Percentiles rank a stretch among this genome's conserved stretches.
These are phyloP conservation scores for Bambusicola thoracicus DNA, from an alignment of 2,113 vertebrate genomes.

Conservation along the genomic window DNA sequence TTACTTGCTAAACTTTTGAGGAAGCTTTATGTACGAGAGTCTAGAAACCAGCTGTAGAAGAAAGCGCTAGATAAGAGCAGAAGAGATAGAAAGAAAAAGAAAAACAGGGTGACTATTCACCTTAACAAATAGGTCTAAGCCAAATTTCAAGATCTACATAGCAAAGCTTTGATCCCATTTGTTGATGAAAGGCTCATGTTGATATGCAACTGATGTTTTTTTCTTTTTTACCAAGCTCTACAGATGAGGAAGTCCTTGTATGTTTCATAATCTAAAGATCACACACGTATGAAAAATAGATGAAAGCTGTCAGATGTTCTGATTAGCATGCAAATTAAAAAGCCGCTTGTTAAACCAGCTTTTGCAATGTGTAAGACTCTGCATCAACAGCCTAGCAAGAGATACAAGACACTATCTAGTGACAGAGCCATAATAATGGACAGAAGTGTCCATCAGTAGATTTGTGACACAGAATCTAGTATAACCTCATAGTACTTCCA, in stretches of 20 bases:
- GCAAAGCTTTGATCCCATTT: neutral
- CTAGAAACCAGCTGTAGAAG: neutral
- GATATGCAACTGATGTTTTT: neutral
- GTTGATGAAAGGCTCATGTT: neutral
- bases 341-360: neutral
- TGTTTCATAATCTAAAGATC: neutral
- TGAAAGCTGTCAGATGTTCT: neutral
- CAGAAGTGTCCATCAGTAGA: neutral
- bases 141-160: neutral
- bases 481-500: accelerated
- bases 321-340: neutral
- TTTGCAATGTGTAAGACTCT: neutral
- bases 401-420: neutral
- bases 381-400: neutral
- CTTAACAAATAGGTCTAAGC: neutral
- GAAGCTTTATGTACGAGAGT: neutral
- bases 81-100: neutral
- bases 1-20: neutral
- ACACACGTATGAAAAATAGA: neutral
- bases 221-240: neutral
- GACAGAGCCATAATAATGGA: neutral
- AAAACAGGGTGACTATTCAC: neutral
- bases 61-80: neutral
- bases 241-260: neutral
- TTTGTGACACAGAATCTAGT: neutral